phyloP scores from a whole-genome alignment of 2,888 invertebrate species.

The Euzetes globulus region DNA sequence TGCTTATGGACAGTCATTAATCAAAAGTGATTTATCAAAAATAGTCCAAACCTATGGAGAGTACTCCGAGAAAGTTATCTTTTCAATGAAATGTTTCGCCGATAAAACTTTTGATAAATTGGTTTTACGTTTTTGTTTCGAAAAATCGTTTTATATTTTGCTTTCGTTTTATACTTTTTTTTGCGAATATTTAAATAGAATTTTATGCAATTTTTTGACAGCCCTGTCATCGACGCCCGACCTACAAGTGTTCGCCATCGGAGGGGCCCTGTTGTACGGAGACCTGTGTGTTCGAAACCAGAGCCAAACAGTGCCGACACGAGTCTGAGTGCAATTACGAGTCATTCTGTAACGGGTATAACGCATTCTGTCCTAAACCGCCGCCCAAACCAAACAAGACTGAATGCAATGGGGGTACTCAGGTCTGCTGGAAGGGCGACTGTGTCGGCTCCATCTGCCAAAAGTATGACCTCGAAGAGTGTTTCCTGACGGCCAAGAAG shows the following conservation, averaged over 20 bases:
- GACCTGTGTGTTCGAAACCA: slow-evolving; percentile 66
- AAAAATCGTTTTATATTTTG: not conserved
- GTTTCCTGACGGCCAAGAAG: slow-evolving; percentile 81
- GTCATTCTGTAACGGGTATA: slow-evolving; percentile 73
- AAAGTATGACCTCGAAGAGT: slow-evolving; percentile 87
- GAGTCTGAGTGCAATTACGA: slow-evolving; percentile 73
- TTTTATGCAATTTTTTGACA: slow-evolving; percentile 45
- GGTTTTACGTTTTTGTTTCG: not conserved
- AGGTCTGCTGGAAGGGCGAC: slow-evolving; percentile 62
- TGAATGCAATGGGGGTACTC: slow-evolving; percentile 85
- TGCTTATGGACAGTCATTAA: not conserved
- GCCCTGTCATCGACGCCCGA: slow-evolving; percentile 68
- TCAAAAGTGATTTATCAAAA: not conserved
- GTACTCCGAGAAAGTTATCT: not conserved
- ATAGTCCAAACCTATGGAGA: not conserved
- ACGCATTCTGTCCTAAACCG: slow-evolving; percentile 80
- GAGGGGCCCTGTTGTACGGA: slow-evolving; percentile 93
- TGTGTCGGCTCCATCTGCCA: slow-evolving; percentile 93
- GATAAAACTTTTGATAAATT: slow-evolving; percentile 1
- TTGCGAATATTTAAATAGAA: not conserved
- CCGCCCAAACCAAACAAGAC: slow-evolving; percentile 68
- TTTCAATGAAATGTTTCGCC: not conserved
- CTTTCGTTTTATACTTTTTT: not conserved
- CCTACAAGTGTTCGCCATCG: slow-evolving; percentile 85
- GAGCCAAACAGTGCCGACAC: slow-evolving; percentile 48